These are phyloP conservation scores for Zhengitettix transpicula DNA, from an alignment of 2,888 invertebrate species.

Conservation along the genomic window DNA sequence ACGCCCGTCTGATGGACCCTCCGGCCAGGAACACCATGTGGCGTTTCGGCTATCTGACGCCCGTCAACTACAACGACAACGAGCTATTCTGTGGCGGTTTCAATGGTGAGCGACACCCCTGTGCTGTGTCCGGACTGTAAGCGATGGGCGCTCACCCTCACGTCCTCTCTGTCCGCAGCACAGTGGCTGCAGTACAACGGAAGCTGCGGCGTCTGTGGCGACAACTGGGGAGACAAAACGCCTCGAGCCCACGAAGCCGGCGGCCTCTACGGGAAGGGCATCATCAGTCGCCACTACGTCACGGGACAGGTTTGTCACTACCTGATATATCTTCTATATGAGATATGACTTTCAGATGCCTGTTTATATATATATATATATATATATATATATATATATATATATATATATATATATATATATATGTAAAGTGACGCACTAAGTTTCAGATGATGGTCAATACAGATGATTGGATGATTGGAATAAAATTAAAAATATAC, in stretches of 20 bases:
- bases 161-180: constrained; percentile 32
- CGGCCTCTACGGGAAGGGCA: constrained; percentile 71
- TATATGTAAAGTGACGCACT: no score
- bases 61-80: constrained; percentile 87
- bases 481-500: no score
- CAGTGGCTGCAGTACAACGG: constrained; percentile 79
- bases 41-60: constrained; percentile 86
- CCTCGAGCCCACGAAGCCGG: constrained; percentile 83
- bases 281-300: constrained; percentile 63
- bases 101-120: constrained; percentile 9
- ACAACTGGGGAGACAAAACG: constrained; percentile 49
- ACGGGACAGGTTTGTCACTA: constrained; percentile 49
- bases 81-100: constrained; percentile 79
- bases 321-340: no score
- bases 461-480: no score
- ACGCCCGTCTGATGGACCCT: constrained; percentile 82
- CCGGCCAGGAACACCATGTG: constrained; percentile 89
- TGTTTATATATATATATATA: no score
- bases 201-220: constrained; percentile 80
- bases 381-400: no score
- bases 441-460: no score
- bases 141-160: neutral
- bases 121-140: neutral
- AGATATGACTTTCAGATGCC: no score
- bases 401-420: no score